A percentile compares a stretch with the other conserved stretches of the same genome.
phyloP scores from a whole-genome alignment of 2,113 vertebrate species.

The Myodes glareolus region DNA sequence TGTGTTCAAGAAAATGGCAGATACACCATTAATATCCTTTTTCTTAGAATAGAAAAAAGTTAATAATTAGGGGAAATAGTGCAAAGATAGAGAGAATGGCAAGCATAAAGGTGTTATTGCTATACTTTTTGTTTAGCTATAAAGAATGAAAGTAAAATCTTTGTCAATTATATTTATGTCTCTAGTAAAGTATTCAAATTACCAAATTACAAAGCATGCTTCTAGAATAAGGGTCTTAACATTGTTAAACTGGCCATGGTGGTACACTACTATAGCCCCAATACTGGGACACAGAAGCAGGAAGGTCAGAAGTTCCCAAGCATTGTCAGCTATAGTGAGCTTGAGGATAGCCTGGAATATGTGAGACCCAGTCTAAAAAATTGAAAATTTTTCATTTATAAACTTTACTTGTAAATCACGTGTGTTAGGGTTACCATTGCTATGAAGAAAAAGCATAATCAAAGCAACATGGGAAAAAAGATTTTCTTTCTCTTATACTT shows the following conservation, averaged over 20 bases:
- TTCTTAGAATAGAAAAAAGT: neutral
- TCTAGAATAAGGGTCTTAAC: neutral
- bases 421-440: neutral
- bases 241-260: neutral
- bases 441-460: neutral
- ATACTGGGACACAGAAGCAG: neutral
- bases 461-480: neutral
- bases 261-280: neutral
- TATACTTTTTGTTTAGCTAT: neutral
- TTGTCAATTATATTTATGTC: neutral
- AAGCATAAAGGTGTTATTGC: neutral
- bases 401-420: neutral
- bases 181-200: neutral
- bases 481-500: neutral
- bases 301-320: neutral
- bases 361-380: neutral
- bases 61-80: neutral
- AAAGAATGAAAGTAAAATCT: neutral
- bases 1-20: neutral
- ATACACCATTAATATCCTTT: neutral
- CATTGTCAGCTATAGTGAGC: neutral
- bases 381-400: neutral
- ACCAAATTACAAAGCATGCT: neutral
- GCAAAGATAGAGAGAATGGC: neutral
- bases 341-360: neutral